Evolutionary conservation across 1,140 invertebrate genomes (phyloP).

Genomic region (Musca vetustissima): DNA sequence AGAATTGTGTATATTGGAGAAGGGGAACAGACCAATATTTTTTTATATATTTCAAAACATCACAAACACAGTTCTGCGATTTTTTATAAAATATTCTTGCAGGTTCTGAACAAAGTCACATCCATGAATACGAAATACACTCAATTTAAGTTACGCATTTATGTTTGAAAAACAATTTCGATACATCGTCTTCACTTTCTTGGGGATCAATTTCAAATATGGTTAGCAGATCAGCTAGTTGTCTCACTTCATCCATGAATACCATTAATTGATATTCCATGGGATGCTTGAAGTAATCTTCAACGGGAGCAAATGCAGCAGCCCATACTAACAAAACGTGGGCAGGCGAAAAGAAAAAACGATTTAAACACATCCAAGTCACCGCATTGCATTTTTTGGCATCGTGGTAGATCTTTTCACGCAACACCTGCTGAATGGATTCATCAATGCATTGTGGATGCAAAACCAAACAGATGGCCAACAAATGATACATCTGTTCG

Average conservation of each 20-base stretch:
- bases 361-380: conserved; percentile 89
- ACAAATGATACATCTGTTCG: conserved; percentile 96
- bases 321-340: conserved; percentile 93
- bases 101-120: too few species aligned
- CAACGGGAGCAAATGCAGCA: conserved; percentile 67
- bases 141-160: conserved; percentile 99
- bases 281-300: conserved; percentile 80
- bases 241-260: conserved; percentile 72
- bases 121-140: too few species aligned
- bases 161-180: conserved; percentile 90
- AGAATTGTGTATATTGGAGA: too few species aligned
- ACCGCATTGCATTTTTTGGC: conserved; percentile 98
- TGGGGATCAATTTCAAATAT: conserved; percentile 79
- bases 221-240: conserved; percentile 92
- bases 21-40: too few species aligned
- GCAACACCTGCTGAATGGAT: conserved; percentile 86
- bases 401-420: conserved; percentile 92
- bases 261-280: conserved; percentile 83
- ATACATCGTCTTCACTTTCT: conserved; percentile 72
- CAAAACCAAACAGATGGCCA: conserved; percentile 95
- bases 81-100: too few species aligned
- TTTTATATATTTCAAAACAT: too few species aligned
- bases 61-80: too few species aligned
- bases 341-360: conserved; percentile 91
- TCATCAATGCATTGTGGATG: conserved; percentile 99